Base-by-base conservation (phyloP, 2,888 invertebrate species). In the Drosophila acutilabella region DNA sequence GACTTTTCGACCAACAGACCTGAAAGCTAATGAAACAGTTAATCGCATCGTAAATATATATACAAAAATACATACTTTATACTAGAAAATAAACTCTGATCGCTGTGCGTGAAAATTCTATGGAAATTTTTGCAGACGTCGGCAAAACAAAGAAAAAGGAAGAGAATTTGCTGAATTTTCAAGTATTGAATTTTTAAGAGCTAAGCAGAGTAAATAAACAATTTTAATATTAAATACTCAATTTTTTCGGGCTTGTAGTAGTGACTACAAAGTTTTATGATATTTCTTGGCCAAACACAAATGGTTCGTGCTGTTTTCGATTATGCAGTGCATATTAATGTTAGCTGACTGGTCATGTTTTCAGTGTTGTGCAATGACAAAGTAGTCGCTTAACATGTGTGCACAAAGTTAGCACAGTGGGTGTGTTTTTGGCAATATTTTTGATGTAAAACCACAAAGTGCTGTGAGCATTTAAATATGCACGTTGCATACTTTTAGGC, bases 401-500 rank as follows among this genome's bases (percentile, higher is more conserved):
- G 44, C 13, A 20, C 44, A 44, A 44, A 20, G 13, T 3, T 10
- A 47, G 14, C 38, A 14, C 40, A 44, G 16, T 26, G 65, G 11
- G 4, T 13, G 10, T 16, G 13, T 36, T 36, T 36, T 13, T 7
- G 30, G 16, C 20, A 71, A 52, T 36, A 20, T 57, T 52, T 50
- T 53, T 52, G 45, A 41, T 41, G 53, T 61, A 48, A 66, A 53
- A 33, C 53, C 65, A 54, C 67, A 64, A 68, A 44, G 51, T 71
- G 60, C 58, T 66, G 66, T 60, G 67, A 52, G 54, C 65, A 82
- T 85, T 82, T 80, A 76, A 77, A 85, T 82, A 85, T 80, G 73
- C 74, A 65, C 64, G 57, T 59, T 85, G 83, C 78, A 82, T 80
- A 79, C 74, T 82, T 85, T 78, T 75, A 16, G 76, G 80, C 64